Evolutionary conservation across 2,113 vertebrate genomes (phyloP).

Genomic region (Trematocara variabile): DNA sequence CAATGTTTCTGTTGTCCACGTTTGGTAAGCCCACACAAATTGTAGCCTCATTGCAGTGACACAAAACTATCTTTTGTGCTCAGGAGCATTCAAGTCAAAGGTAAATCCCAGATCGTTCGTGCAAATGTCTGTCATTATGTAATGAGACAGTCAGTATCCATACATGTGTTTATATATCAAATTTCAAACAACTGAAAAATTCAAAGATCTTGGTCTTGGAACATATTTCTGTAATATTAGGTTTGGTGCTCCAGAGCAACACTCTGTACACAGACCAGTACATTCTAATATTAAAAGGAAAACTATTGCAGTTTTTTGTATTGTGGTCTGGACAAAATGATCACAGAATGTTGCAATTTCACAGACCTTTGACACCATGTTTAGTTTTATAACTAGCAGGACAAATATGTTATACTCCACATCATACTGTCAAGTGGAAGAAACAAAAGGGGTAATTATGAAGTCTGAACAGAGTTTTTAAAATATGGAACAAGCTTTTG

Average conservation of each 20-base stretch:
- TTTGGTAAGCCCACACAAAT: background rate
- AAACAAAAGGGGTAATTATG: too few species aligned
- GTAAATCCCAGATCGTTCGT: background rate
- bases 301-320: background rate
- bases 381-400: background rate
- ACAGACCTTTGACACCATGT: background rate
- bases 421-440: background rate
- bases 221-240: background rate
- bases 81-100: background rate
- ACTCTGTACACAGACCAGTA: background rate
- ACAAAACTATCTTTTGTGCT: background rate
- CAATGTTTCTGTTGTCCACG: background rate
- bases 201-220: background rate
- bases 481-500: background rate
- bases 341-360: background rate
- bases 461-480: background rate
- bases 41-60: background rate
- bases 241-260: background rate
- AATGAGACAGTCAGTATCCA: background rate
- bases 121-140: background rate
- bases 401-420: background rate
- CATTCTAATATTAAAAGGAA: background rate
- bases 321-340: background rate
- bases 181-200: background rate
- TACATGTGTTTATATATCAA: background rate